Conservation (phyloP, 2,797 vertebrate genomes). For the Micromesistius poutassou region DNA sequence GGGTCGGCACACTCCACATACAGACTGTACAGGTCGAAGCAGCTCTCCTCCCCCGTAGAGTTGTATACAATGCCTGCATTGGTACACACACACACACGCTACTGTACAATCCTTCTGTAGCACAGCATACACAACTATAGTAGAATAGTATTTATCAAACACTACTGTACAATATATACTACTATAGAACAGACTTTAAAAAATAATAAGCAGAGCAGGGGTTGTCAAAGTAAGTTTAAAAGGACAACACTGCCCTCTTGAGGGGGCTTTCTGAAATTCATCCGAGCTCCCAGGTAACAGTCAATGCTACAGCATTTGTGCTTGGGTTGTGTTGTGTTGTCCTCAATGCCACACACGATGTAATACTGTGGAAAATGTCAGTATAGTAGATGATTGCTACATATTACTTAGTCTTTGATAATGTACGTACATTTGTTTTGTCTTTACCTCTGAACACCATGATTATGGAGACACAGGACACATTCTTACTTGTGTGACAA, state of each 20-base stretch:
- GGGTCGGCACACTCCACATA: slow-evolving; percentile 86
- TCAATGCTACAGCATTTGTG: background rate
- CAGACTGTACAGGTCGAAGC: slow-evolving; percentile 79
- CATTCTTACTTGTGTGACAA: background rate
- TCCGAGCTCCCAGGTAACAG: background rate
- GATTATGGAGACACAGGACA: background rate
- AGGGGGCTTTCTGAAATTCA: background rate
- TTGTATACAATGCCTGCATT: slow-evolving; percentile 86
- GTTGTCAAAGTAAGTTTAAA: background rate
- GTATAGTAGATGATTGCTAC: too few relatives aligned
- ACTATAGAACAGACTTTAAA: background rate
- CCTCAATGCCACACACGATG: background rate
- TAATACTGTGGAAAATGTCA: too few relatives aligned
- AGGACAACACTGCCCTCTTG: background rate
- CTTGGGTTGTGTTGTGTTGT: background rate
- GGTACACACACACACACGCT: background rate
- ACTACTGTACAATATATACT: background rate
- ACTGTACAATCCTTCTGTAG: background rate
- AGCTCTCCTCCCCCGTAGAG: slow-evolving; percentile 68
- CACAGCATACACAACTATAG: background rate
- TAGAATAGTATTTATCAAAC: background rate
- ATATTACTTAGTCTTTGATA: background rate
- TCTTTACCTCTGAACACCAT: background rate
- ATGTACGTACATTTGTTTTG: background rate
- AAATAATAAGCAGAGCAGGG: background rate